These are phyloP conservation scores for Myopa tessellatipennis DNA, from an alignment of 2,888 invertebrate genomes.

Conservation along the genomic window DNA sequence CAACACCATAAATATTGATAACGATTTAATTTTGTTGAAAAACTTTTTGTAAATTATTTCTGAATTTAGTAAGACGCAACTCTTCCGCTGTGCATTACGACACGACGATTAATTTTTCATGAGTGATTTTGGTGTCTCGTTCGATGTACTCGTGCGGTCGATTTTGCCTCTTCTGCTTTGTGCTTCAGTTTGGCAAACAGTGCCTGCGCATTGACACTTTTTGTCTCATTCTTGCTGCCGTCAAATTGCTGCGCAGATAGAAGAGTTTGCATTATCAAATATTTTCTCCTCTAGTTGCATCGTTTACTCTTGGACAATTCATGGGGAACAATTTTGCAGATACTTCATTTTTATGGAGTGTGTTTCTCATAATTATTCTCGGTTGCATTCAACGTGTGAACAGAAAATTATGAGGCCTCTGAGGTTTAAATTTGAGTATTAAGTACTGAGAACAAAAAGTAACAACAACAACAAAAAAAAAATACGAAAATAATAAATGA, in stretches of 20 bases:
- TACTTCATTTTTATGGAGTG: no score
- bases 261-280: no score
- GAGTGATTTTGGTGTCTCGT: constrained; percentile 54
- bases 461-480: no score
- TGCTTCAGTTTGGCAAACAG: constrained; percentile 1
- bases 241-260: no score
- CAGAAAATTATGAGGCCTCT: no score
- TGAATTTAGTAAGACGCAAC: constrained; percentile 5
- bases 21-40: not conserved
- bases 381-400: not conserved
- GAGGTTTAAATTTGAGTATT: no score
- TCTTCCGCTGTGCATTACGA: constrained; percentile 55
- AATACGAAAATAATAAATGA: no score
- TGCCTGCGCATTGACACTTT: not conserved
- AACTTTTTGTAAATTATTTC: not conserved
- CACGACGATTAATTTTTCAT: constrained; percentile 64
- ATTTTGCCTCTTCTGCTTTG: constrained; percentile 40
- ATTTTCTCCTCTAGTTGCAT: no score
- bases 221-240: constrained; percentile 19
- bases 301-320: no score
- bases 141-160: constrained; percentile 44
- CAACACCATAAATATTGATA: not conserved
- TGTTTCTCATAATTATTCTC: not conserved
- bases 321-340: no score
- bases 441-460: no score